Conservation (phyloP, 2,113 vertebrate species). For the Rhineura floridana region DNA sequence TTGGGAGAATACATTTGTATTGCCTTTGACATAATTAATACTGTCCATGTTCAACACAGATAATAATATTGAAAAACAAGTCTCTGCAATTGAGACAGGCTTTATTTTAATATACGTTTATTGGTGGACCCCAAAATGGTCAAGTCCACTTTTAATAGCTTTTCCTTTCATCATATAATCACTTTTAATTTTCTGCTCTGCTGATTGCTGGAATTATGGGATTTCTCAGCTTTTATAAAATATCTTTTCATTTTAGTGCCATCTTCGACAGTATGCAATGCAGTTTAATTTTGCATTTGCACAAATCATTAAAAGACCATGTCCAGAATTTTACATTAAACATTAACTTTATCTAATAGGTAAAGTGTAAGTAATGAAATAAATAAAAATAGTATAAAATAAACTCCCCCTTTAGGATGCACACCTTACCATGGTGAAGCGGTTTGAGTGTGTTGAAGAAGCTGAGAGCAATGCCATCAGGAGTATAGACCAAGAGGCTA, state of each 20-base stretch:
- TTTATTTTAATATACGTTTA: constrained; percentile 9
- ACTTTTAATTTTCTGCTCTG: constrained; percentile 16
- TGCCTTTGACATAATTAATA: constrained; percentile 55
- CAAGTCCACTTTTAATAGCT: constrained; percentile 30
- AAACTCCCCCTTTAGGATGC: too few relatives aligned
- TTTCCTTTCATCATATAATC: constrained; percentile 33
- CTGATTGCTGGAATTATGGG: not conserved
- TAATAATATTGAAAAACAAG: constrained; percentile 7
- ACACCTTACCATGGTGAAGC: too few relatives aligned
- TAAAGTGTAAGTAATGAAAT: not conserved
- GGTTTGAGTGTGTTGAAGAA: too few relatives aligned
- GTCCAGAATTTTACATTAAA: constrained; percentile 8
- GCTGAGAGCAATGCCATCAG: too few relatives aligned
- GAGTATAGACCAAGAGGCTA: too few relatives aligned
- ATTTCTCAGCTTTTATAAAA: constrained; percentile 1
- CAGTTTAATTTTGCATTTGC: constrained; percentile 12
- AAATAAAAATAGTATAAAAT: too few relatives aligned
- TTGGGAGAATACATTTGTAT: constrained; percentile 63
- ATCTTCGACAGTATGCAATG: not conserved
- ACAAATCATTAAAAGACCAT: constrained; percentile 17
- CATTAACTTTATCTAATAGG: not conserved
- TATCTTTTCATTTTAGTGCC: constrained; percentile 6
- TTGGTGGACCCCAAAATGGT: constrained; percentile 25
- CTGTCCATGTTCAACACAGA: constrained; percentile 17
- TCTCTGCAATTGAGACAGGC: constrained; percentile 20